Percentiles rank a stretch among this genome's conserved stretches.
Evolutionary conservation across 1,140 invertebrate species (phyloP).

Genomic region (Doryteuthis pealeii): DNA sequence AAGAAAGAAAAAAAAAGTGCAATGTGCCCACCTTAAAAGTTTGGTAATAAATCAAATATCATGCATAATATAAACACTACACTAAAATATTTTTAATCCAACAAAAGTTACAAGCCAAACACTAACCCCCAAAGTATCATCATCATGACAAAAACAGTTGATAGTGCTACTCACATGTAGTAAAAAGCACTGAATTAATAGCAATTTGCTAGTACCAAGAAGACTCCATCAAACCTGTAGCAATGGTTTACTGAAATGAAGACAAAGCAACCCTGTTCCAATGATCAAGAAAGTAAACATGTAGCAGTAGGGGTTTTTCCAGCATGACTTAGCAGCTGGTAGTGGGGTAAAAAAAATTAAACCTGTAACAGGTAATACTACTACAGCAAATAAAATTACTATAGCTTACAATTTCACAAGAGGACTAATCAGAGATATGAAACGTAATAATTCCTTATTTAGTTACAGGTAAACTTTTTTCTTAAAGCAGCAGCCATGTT

Average conservation of each 20-base stretch:
- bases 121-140: conserved; percentile 3
- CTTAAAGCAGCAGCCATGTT: no score
- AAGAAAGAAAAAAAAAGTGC: no score
- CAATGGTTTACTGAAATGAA: conserved; percentile 11
- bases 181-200: conserved; percentile 11
- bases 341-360: not conserved
- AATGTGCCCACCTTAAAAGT: no score
- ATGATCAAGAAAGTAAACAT: conserved; percentile 10
- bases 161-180: conserved; percentile 11
- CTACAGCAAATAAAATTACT: not conserved
- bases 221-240: conserved; percentile 10
- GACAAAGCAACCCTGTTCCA: conserved; percentile 10
- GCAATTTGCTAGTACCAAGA: conserved; percentile 11
- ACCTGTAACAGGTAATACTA: not conserved
- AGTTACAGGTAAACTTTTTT: no score
- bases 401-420: no score
- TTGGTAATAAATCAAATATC: no score
- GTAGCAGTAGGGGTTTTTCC: not conserved
- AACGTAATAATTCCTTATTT: no score
- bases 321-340: conserved; percentile 9
- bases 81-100: no score
- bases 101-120: not conserved
- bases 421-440: no score
- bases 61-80: no score
- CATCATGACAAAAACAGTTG: conserved; percentile 8